Conservation (phyloP, 2,113 vertebrate species). For the Polypterus bichir region DNA sequence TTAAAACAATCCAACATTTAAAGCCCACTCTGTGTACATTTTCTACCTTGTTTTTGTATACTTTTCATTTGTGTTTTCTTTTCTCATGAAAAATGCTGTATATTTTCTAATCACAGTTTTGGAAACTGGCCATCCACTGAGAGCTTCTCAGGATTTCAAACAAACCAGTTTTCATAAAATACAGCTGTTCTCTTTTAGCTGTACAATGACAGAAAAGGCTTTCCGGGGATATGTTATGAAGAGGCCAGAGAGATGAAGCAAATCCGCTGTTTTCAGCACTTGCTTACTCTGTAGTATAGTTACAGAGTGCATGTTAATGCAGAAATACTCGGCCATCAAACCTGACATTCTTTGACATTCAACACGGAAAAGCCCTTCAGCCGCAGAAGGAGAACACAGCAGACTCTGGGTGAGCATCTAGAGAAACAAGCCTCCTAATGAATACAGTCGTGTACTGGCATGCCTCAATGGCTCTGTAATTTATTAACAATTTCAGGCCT, state of each 20-base stretch:
- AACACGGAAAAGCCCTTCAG: not conserved
- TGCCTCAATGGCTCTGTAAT: not conserved
- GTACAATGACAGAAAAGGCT: not conserved
- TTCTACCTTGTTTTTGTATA: too few species aligned
- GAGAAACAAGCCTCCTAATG: constrained; percentile 4
- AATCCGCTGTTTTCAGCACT: not conserved
- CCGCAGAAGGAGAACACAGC: not conserved
- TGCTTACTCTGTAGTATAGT: not conserved
- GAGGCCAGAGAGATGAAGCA: not conserved
- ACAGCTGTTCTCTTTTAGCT: constrained; percentile 2
- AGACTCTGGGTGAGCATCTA: constrained; percentile 1
- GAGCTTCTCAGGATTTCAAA: not conserved
- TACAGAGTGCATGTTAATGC: not conserved
- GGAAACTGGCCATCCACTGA: not conserved
- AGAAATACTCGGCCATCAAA: not conserved
- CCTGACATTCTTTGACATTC: constrained; percentile 6
- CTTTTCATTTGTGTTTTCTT: too few species aligned
- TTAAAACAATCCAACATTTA: too few species aligned
- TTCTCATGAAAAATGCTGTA: too few species aligned
- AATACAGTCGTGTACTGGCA: constrained; percentile 1
- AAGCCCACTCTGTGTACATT: too few species aligned
- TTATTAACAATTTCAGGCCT: constrained; percentile 8
- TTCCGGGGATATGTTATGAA: not conserved
- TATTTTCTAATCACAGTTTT: too few species aligned
- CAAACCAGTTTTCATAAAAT: not conserved